phyloP scores from a whole-genome alignment of 2,797 vertebrate species.

The Spinibarbus caldwelli region DNA sequence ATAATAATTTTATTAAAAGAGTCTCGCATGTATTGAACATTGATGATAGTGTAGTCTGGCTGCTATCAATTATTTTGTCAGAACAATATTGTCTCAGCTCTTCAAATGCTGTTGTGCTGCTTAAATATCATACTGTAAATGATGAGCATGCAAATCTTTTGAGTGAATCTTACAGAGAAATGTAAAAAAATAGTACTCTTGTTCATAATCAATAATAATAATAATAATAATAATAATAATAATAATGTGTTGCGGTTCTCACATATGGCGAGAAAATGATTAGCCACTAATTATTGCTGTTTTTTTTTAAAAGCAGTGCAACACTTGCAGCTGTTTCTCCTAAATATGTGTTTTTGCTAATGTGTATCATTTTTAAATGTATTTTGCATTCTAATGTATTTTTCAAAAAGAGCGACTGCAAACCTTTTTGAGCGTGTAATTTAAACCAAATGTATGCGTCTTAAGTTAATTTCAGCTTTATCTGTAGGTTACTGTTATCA shows the following conservation, averaged over 20 bases:
- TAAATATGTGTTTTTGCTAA: neutral
- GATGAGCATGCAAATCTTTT: neutral
- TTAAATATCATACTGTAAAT: neutral
- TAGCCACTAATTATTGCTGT: neutral
- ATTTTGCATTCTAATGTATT: neutral
- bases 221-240: too few species aligned
- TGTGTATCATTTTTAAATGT: neutral
- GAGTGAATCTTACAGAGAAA: neutral
- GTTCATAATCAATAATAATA: conserved; percentile 4
- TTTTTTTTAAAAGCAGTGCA: neutral
- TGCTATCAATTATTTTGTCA: neutral
- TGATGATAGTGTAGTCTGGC: neutral
- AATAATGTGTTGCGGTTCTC: too few species aligned
- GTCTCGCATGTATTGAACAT: neutral
- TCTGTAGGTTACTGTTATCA: neutral
- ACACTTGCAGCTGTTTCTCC: neutral
- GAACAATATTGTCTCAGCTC: neutral
- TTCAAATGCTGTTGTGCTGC: neutral
- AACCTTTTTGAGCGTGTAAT: neutral
- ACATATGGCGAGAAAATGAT: too few species aligned
- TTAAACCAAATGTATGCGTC: neutral
- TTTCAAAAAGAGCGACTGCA: neutral
- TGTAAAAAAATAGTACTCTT: neutral
- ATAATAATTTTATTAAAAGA: neutral
- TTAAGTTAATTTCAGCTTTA: neutral